A percentile compares a stretch with the other conserved stretches of the same genome.
phyloP scores from a whole-genome alignment of 1,140 invertebrate genomes.

The Apolygus lucorum region DNA sequence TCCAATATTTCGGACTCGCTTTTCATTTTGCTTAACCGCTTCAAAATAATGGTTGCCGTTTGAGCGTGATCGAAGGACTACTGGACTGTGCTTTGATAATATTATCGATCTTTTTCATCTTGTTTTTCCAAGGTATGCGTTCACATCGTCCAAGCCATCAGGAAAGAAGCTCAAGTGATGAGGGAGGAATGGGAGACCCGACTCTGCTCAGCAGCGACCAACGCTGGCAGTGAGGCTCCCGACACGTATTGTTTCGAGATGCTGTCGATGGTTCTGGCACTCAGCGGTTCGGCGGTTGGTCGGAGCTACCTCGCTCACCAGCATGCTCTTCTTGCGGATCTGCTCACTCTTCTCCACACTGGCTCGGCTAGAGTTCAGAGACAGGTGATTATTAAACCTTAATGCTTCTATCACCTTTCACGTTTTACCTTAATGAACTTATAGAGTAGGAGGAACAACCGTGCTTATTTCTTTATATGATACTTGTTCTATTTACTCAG shows the following conservation, averaged over 20 bases:
- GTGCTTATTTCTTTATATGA: too few relatives aligned
- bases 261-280: constrained; percentile 84
- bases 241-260: constrained; percentile 98
- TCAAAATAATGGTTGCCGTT: too few relatives aligned
- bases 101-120: too few relatives aligned
- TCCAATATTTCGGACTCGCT: too few relatives aligned
- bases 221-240: constrained; percentile 46
- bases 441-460: too few relatives aligned
- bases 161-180: constrained; percentile 72
- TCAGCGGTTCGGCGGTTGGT: constrained; percentile 88
- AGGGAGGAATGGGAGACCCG: constrained; percentile 79
- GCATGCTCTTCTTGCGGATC: constrained; percentile 68
- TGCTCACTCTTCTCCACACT: constrained; percentile 82
- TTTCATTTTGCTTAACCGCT: too few relatives aligned
- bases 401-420: too few relatives aligned
- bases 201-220: constrained; percentile 40
- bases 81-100: too few relatives aligned
- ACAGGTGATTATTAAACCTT: constrained; percentile 50
- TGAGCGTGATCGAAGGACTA: too few relatives aligned
- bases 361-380: constrained; percentile 89
- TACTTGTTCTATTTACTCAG: too few relatives aligned
- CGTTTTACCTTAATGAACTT: too few relatives aligned
- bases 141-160: constrained; percentile 88
- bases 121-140: constrained; percentile 84
- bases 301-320: constrained; percentile 84